Evolutionary conservation across 64 coral and sea anemone species (phyloP).

Genomic region (Dendrophyllia cribrosa): DNA sequence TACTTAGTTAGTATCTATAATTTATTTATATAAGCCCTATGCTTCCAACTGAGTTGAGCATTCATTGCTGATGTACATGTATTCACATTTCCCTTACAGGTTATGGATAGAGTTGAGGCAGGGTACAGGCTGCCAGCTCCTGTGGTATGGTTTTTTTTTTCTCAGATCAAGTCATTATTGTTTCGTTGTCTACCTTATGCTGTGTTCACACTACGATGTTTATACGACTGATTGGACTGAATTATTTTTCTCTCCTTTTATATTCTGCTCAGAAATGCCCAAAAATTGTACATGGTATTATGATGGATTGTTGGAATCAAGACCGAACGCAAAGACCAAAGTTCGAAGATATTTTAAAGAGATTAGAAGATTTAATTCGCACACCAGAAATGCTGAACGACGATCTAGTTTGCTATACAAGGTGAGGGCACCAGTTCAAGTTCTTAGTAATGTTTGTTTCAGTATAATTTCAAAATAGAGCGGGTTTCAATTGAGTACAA

Average conservation of each 20-base stretch:
- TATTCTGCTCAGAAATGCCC: slow-evolving; percentile 73
- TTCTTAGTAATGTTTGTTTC: too few species aligned
- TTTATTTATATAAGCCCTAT: too few species aligned
- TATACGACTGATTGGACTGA: not conserved
- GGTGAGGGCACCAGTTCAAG: slow-evolving; percentile 3
- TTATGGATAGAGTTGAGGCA: slow-evolving; percentile 86
- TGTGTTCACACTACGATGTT: not conserved
- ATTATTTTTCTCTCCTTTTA: too few species aligned
- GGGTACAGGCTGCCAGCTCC: slow-evolving; percentile 87
- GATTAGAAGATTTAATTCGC: slow-evolving; percentile 69
- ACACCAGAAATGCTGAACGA: slow-evolving; percentile 77
- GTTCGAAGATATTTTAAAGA: slow-evolving; percentile 76
- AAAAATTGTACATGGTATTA: slow-evolving; percentile 70
- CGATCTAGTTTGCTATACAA: slow-evolving; percentile 57
- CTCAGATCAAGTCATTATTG: too few species aligned
- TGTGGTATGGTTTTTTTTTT: slow-evolving; percentile 46
- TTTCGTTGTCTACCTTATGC: too few species aligned
- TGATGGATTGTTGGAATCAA: slow-evolving; percentile 85
- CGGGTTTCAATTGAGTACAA: too few species aligned
- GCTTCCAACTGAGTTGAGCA: too few species aligned
- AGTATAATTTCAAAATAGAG: too few species aligned
- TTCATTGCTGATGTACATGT: too few species aligned
- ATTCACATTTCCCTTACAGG: slow-evolving; percentile 25
- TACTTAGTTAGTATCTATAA: too few species aligned
- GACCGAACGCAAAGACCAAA: slow-evolving; percentile 72